These are phyloP conservation scores for Scrobipalpa atriplicella DNA, from an alignment of 2,888 invertebrate genomes.

Conservation along the genomic window DNA sequence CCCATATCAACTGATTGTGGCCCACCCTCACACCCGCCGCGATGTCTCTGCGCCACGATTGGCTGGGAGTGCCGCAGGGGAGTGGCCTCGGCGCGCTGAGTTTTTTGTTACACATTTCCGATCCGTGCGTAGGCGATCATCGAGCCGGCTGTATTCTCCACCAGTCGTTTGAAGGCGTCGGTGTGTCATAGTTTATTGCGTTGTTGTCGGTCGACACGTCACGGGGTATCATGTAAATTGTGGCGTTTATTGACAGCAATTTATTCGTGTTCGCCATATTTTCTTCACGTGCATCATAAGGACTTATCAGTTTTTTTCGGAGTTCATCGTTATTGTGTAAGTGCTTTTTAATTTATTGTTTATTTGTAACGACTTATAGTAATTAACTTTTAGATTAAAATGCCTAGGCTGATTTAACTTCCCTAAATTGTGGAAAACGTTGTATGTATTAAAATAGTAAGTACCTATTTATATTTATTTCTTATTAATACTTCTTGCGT, in stretches of 20 bases:
- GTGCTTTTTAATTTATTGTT: conserved; percentile 40
- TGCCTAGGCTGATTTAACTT: neutral
- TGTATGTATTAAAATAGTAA: too few relatives aligned
- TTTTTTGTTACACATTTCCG: conserved; percentile 73
- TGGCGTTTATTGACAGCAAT: conserved; percentile 64
- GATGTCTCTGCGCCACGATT: conserved; percentile 63
- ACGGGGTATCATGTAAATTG: conserved; percentile 71
- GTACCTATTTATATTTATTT: too few relatives aligned
- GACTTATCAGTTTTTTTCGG: conserved; percentile 57
- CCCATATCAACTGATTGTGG: conserved; percentile 75
- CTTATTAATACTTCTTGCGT: too few relatives aligned
- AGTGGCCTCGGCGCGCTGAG: conserved; percentile 69
- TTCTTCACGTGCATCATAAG: conserved; percentile 62
- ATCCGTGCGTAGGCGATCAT: conserved; percentile 73
- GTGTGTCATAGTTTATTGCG: conserved; percentile 79
- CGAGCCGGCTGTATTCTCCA: conserved; percentile 70
- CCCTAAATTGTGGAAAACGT: too few relatives aligned
- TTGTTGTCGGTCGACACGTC: conserved; percentile 63
- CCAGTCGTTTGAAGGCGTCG: conserved; percentile 80
- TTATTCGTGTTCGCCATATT: conserved; percentile 60
- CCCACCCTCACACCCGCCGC: conserved; percentile 70
- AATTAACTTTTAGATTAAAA: conserved; percentile 16
- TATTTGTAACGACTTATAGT: conserved; percentile 16
- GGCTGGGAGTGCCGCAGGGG: conserved; percentile 70
- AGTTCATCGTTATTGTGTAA: conserved; percentile 49